Base-by-base conservation (phyloP, 2,797 vertebrate genomes). In the Sylvilagus floridanus region DNA sequence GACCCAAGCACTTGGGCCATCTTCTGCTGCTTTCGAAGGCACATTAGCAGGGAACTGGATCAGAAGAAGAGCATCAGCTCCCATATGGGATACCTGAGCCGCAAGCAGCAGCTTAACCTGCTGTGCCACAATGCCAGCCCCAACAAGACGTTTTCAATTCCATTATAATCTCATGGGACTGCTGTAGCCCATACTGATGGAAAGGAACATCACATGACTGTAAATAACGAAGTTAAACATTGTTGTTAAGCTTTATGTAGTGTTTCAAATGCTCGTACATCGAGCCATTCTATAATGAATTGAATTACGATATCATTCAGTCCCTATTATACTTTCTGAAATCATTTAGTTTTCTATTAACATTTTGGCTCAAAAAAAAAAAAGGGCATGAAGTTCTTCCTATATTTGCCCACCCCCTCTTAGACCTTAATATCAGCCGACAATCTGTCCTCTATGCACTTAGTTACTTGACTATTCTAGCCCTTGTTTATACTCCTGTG, bases 211-310 rank as follows among this genome's bases (percentile, higher is more conserved):
- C 6, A 17, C 0, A 2, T 35, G 65, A 62, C 16, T 47, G 3
- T 21, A 73, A 57, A 22, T 52, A 88, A 93, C n/a, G 24, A 52
- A 93, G 87, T 19, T 78, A 82, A 86, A 66, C 63, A 16, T n/a
- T 54, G 62, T 21, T 84, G 22, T 47, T 35, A 84, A 84, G 28
- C 54, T 86, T 72, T 94, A 68, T 88, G 85, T 76, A 65, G n/a
- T 90, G 71, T 71, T 37, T 30, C 65, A 96, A 19, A 28, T 60
- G 7, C 71, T 42, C 65, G 37, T 24, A 76, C 3, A 52, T 19
- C 57, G 69, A 54, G n/a, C 14, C 63, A 37, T 62, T 57, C 54
- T 81, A 10, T 35, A 57, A 60, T 14, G 57, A 50, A 66, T 42
- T 21, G 16, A 65, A 76, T 37, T 54, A 50, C 22, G 30, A 21